phyloP scores from a whole-genome alignment of 2,113 vertebrate species.

The Tympanuchus pallidicinctus region DNA sequence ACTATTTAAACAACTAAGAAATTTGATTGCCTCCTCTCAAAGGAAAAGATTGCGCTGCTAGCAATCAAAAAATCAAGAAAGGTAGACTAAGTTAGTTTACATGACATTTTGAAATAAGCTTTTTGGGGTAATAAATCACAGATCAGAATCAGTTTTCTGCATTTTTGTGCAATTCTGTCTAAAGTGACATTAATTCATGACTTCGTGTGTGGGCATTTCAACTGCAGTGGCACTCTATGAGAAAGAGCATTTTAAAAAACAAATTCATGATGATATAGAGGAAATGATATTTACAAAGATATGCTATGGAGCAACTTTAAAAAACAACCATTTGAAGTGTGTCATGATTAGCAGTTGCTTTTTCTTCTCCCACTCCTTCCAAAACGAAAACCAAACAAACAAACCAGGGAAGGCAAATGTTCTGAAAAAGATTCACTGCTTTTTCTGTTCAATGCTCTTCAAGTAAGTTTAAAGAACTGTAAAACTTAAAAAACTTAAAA shows the following conservation, averaged over 20 bases:
- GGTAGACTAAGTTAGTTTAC: neutral
- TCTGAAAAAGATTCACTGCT: neutral
- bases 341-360: neutral
- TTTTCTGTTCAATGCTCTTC: neutral
- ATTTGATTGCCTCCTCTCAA: neutral
- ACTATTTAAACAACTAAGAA: neutral
- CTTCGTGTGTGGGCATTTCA: neutral
- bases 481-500: neutral
- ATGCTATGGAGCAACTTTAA: neutral
- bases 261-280: neutral
- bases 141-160: neutral
- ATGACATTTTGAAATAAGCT: neutral
- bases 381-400: neutral
- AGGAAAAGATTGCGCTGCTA: neutral
- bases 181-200: neutral
- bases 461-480: neutral
- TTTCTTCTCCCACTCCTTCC: neutral
- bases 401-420: neutral
- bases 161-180: neutral
- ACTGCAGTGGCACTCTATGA: neutral
- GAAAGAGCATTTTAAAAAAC: neutral
- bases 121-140: neutral
- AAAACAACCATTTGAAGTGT: neutral
- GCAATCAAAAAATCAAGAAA: neutral
- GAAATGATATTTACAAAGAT: neutral